These are phyloP conservation scores for Oceanodroma tethys DNA, from an alignment of 2,113 vertebrate species.

Conservation along the genomic window DNA sequence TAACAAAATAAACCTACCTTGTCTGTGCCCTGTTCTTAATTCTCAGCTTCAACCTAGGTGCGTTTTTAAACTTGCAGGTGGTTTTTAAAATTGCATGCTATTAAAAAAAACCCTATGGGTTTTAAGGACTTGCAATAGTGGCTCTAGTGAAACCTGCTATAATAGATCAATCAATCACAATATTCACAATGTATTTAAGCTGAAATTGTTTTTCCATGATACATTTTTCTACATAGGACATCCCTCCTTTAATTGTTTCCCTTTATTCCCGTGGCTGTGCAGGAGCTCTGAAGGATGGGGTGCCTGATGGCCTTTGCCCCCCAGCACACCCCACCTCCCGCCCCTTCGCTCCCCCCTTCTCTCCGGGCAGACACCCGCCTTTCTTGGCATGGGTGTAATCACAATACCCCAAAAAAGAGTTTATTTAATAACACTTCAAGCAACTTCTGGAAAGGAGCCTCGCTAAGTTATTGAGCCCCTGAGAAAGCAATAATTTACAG, in stretches of 20 bases:
- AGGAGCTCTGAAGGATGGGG: neutral
- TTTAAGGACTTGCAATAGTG: neutral
- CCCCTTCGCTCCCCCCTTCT: neutral
- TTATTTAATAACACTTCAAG: conserved; percentile 36
- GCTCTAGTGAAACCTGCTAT: neutral
- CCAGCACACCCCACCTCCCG: neutral
- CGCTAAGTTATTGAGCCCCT: conserved; percentile 46
- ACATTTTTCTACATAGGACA: neutral
- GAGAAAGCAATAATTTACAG: conserved; percentile 60
- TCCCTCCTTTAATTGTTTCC: neutral
- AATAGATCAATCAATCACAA: neutral
- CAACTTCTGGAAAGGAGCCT: conserved; percentile 29
- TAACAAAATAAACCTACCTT: neutral
- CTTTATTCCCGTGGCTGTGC: neutral
- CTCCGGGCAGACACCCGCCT: neutral
- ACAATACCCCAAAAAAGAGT: neutral
- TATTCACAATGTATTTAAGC: neutral
- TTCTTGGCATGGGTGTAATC: conserved; percentile 14
- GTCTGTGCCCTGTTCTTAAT: neutral
- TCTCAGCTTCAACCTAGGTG: neutral
- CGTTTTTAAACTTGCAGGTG: neutral
- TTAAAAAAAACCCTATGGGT: neutral
- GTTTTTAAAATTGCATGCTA: neutral
- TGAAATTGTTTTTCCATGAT: neutral
- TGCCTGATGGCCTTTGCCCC: neutral